These are phyloP conservation scores for Acomys russatus DNA, from an alignment of 2,797 vertebrate species.

Conservation along the genomic window DNA sequence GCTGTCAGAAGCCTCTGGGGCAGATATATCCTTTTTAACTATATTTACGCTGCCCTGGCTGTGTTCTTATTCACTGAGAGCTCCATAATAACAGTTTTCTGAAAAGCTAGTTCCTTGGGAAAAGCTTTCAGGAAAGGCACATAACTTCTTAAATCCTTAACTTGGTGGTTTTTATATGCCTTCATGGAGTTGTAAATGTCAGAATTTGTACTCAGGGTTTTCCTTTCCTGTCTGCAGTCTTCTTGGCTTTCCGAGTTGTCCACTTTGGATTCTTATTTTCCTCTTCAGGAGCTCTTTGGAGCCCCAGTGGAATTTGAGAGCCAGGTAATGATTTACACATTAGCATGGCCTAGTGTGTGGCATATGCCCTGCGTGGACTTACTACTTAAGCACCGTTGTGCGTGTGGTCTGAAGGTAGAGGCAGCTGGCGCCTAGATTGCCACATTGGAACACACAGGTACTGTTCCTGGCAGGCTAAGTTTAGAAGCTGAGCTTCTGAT, in stretches of 20 bases:
- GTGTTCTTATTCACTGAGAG: constrained; percentile 1
- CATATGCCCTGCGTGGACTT: background rate
- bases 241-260: constrained; percentile 42
- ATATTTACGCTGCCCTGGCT: background rate
- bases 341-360: background rate
- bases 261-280: constrained; percentile 59
- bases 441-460: constrained; percentile 47
- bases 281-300: constrained; percentile 8
- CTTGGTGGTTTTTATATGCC: background rate
- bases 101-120: constrained; percentile 20
- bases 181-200: constrained; percentile 33
- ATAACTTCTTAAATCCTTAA: constrained; percentile 33
- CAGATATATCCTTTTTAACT: background rate
- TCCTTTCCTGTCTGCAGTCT: background rate
- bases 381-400: background rate
- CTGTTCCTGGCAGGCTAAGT: constrained; percentile 42
- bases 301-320: constrained; percentile 40
- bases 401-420: background rate
- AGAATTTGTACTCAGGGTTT: background rate
- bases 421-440: constrained; percentile 31
- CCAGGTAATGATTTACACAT: constrained; percentile 19
- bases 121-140: constrained; percentile 49
- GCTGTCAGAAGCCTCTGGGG: background rate
- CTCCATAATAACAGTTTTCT: constrained; percentile 33
- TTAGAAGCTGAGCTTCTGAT: constrained; percentile 50